Base-by-base conservation (phyloP, 2,113 vertebrate genomes). In the Smithornis capensis region DNA sequence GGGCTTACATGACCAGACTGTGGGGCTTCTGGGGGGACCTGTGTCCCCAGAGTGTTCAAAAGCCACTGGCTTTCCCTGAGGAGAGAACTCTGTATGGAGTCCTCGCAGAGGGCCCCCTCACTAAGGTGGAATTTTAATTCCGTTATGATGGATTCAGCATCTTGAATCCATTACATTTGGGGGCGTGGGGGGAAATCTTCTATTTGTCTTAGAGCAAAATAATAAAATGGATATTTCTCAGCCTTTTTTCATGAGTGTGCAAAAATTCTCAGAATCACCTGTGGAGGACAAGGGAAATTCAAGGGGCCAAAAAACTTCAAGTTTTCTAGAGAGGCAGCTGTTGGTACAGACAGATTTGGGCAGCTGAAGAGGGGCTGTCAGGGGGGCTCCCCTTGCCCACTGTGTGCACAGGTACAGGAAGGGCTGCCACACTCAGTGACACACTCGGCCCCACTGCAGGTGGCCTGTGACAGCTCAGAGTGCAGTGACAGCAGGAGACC, bases 1-100 rank as follows among this genome's bases (percentile, higher is more conserved):
- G 63, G 28, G 42, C 27, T 42, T 50, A 9, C 49, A 49, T 2
- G 7, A 9, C 19, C 0, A 0, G 4, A 1, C 22, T 4, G 18
- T n/a, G 33, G n/a, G 59, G 19, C 10, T 29, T 50, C 6, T 16
- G 15, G 9, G 40, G 67, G 33, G 6, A 33, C 24, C 5, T 8
- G 6, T 19, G 16, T 57, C 44, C 68, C 4, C 2, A 35, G 27
- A 10, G 35, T 3, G 5, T n/a, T 45, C 1, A 0, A 4, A 12
- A n/a, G 56, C 60, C 10, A 1, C 14, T 6, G 19, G 8, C 0
- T 64, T 29, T 38, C 40, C 33, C 75, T 35, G 24, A 63, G 56
- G 38, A 56, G 35, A 80, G 38, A 59, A 18, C 64, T 67, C 57
- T 55, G 40, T 10, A 6, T 8, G 2, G 55, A 40, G 52, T 21